Evolutionary conservation across 2,113 vertebrate species (phyloP).

Genomic region (Spheniscus mendiculus): DNA sequence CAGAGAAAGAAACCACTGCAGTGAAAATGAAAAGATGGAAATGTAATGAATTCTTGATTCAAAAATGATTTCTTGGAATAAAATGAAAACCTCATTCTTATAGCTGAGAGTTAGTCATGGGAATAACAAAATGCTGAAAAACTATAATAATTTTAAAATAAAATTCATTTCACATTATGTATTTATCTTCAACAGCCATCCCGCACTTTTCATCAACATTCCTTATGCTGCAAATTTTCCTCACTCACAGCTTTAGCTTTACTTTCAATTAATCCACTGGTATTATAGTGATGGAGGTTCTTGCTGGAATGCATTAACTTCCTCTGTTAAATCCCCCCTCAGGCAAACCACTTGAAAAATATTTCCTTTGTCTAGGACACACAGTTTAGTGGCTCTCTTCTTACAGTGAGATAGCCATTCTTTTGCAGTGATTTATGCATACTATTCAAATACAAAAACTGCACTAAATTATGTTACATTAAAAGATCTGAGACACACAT

Average conservation of each 20-base stretch:
- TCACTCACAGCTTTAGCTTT: conserved; percentile 37
- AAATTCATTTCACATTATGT: conserved; percentile 14
- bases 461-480: conserved; percentile 25
- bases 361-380: conserved; percentile 57
- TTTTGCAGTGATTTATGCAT: conserved; percentile 37
- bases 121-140: conserved; percentile 51
- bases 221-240: conserved; percentile 42
- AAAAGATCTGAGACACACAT: neutral
- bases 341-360: conserved; percentile 68
- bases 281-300: conserved; percentile 47
- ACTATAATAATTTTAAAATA: neutral
- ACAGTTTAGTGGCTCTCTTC: conserved; percentile 39
- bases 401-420: conserved; percentile 42
- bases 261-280: conserved; percentile 65
- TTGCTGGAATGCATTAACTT: conserved; percentile 71
- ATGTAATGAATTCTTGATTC: conserved; percentile 57
- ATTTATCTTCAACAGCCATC: conserved; percentile 34
- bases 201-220: conserved; percentile 36
- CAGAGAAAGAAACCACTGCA: conserved; percentile 43
- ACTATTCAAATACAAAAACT: conserved; percentile 30
- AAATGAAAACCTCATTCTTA: conserved; percentile 31
- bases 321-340: conserved; percentile 45
- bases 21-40: conserved; percentile 56
- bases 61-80: conserved; percentile 50
- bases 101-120: neutral